phyloP scores from a whole-genome alignment of 2,113 vertebrate species.

The Python bivittatus region DNA sequence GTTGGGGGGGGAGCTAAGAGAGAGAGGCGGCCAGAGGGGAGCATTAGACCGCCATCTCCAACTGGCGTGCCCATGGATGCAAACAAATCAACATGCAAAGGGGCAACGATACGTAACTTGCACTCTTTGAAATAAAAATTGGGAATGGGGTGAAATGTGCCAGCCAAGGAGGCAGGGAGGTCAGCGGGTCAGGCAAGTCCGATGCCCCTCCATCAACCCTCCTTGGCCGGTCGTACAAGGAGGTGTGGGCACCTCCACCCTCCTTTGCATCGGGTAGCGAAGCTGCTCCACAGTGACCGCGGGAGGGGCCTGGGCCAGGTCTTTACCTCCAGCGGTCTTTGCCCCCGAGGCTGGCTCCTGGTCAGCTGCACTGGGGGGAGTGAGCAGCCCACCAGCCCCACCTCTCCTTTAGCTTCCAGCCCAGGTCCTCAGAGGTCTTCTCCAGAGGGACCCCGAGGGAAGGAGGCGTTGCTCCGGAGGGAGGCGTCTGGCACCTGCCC shows the following conservation, averaged over 20 bases:
- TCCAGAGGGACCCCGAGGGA: neutral
- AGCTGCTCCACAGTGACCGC: too few relatives aligned
- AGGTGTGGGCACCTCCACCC: too few relatives aligned
- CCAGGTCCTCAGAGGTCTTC: neutral
- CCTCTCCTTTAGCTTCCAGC: neutral
- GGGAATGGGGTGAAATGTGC: too few relatives aligned
- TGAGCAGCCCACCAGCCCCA: neutral
- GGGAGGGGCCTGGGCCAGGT: fast-evolving
- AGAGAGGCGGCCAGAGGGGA: neutral
- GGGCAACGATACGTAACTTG: neutral
- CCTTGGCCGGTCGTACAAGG: too few relatives aligned
- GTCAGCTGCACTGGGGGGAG: too few relatives aligned
- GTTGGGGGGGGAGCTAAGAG: fast-evolving
- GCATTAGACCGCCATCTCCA: too few relatives aligned
- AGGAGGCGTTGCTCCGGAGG: neutral
- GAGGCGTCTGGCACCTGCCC: neutral
- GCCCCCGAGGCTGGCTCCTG: too few relatives aligned
- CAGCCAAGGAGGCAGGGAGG: neutral
- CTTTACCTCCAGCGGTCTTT: neutral
- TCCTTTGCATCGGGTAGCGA: neutral
- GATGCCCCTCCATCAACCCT: too few relatives aligned
- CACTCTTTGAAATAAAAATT: neutral
- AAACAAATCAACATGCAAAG: neutral
- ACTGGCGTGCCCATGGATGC: too few relatives aligned
- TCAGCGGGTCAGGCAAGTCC: too few relatives aligned